Evolutionary conservation across 2,797 vertebrate species (phyloP).

Genomic region (Eurystomus glaucurus): DNA sequence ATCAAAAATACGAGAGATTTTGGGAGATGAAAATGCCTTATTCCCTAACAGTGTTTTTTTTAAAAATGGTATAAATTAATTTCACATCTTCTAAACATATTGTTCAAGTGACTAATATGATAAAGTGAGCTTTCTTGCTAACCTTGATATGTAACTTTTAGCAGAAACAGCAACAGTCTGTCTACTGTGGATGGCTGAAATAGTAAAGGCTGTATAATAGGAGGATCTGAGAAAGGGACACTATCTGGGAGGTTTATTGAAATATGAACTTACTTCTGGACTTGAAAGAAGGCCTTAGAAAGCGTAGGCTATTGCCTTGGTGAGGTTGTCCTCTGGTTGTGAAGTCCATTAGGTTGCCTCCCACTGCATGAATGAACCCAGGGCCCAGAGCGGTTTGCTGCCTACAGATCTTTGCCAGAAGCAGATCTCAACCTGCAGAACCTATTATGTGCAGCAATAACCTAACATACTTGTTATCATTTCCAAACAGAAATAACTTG

Average conservation of each 20-base stretch:
- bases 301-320: background rate
- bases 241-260: background rate
- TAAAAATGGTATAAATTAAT: background rate
- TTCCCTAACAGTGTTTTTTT: background rate
- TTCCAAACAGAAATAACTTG: slow-evolving; percentile 11
- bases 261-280: background rate
- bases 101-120: background rate
- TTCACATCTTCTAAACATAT: background rate
- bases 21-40: background rate
- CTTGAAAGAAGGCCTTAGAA: background rate
- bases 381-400: background rate
- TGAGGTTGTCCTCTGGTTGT: background rate
- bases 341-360: background rate
- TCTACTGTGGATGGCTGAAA: background rate
- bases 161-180: background rate
- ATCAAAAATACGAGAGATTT: background rate
- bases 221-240: background rate
- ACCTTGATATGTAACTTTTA: background rate
- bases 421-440: background rate
- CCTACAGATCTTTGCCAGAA: slow-evolving; percentile 16
- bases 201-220: background rate
- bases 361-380: background rate
- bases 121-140: background rate
- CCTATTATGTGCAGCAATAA: background rate
- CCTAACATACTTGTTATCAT: background rate